Evolutionary conservation across 1,140 invertebrate genomes (phyloP).

Genomic region (Galleria mellonella): DNA sequence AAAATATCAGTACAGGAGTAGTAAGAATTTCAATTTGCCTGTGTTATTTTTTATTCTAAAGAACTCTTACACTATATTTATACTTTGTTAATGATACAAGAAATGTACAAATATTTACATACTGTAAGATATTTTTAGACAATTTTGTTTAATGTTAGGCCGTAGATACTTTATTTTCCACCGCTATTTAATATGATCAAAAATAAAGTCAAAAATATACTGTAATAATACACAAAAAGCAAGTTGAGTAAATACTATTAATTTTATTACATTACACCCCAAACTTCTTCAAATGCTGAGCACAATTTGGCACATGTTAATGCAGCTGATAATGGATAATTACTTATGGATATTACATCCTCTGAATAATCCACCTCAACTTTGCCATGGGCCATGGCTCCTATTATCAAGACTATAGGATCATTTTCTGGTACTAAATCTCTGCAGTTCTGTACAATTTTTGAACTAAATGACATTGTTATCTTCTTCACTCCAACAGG

Average conservation of each 20-base stretch:
- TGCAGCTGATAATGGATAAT: slow-evolving; percentile 97
- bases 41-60: no score
- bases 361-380: slow-evolving; percentile 94
- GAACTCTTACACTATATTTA: no score
- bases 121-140: no score
- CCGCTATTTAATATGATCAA: no score
- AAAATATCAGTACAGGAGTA: no score
- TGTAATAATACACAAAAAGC: no score
- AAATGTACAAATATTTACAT: no score
- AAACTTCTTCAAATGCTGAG: slow-evolving; percentile 96
- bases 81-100: no score
- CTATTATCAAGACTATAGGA: slow-evolving; percentile 93
- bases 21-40: no score
- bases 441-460: slow-evolving; percentile 83
- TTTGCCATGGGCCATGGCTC: slow-evolving; percentile 98
- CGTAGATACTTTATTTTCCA: no score
- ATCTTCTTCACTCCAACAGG: slow-evolving; percentile 96
- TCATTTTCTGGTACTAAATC: slow-evolving; percentile 89
- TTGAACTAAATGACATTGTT: slow-evolving; percentile 91
- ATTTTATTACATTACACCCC: slow-evolving; percentile 83
- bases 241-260: not conserved
- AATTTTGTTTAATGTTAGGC: no score
- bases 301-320: slow-evolving; percentile 98
- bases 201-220: no score
- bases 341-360: slow-evolving; percentile 93